phyloP scores from a whole-genome alignment of 2,797 vertebrate species.

The Sebastes oblongus region DNA sequence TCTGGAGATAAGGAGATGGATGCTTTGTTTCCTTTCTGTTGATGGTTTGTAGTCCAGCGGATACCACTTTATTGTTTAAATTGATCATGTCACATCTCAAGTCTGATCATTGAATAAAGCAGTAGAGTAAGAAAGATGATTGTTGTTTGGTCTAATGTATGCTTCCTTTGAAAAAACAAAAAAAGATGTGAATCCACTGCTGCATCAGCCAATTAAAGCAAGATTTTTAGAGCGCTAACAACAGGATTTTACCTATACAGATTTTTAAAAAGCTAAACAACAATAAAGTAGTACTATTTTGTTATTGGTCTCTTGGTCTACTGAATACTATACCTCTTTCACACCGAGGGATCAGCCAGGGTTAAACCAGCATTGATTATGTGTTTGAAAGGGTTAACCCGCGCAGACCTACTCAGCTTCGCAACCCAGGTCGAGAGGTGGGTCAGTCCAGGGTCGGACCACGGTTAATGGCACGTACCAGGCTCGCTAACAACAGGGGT shows the following conservation, averaged over 20 bases:
- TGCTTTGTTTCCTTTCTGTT: constrained; percentile 49
- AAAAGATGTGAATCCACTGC: constrained; percentile 56
- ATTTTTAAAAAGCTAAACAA: constrained; percentile 60
- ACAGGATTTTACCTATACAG: constrained; percentile 25
- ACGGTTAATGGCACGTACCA: too few species aligned
- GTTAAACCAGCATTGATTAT: too few species aligned
- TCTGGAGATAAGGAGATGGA: constrained; percentile 42
- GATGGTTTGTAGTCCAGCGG: constrained; percentile 42
- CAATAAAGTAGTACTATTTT: constrained; percentile 71
- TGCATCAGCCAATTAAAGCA: constrained; percentile 35
- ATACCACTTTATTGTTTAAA: constrained; percentile 56
- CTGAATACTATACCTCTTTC: constrained; percentile 18
- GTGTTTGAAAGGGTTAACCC: too few species aligned
- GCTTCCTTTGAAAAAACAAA: constrained; percentile 32
- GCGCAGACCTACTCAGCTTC: too few species aligned
- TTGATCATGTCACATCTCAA: constrained; percentile 41
- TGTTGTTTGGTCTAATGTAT: constrained; percentile 19
- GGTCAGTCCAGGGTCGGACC: too few species aligned
- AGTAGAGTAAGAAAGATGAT: constrained; percentile 2
- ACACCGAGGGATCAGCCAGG: too few species aligned
- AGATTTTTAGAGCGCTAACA: constrained; percentile 42
- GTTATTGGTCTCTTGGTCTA: constrained; percentile 50
- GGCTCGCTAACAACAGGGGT: too few species aligned
- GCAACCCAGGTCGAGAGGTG: too few species aligned
- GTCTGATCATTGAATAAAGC: constrained; percentile 20